These are phyloP conservation scores for Eriosoma lanigerum DNA, from an alignment of 1,140 invertebrate species.

Conservation along the genomic window DNA sequence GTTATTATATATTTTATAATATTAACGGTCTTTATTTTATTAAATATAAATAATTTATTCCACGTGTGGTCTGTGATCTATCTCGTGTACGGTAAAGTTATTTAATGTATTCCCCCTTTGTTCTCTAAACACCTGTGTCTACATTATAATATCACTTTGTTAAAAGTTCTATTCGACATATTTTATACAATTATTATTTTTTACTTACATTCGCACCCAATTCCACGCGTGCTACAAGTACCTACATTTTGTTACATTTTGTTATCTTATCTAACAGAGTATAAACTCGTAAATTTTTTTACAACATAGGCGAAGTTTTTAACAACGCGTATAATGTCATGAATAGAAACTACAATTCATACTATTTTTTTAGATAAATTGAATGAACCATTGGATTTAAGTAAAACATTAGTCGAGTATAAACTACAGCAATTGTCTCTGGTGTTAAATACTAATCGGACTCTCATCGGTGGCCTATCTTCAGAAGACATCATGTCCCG, in stretches of 20 bases:
- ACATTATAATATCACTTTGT: neutral
- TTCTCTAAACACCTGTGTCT: neutral
- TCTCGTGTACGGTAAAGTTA: neutral
- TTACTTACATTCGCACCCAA: neutral
- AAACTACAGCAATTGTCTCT: constrained; percentile 68
- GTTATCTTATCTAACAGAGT: constrained; percentile 35
- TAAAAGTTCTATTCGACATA: neutral
- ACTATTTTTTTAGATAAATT: constrained; percentile 62
- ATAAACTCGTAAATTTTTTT: neutral
- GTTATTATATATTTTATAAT: no score
- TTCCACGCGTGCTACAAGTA: neutral
- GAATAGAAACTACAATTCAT: neutral
- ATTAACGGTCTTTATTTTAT: neutral
- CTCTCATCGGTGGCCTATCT: constrained; percentile 61
- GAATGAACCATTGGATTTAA: constrained; percentile 64
- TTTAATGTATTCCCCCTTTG: neutral
- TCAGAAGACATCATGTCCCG: constrained; percentile 66
- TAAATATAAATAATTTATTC: neutral
- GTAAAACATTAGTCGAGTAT: constrained; percentile 66
- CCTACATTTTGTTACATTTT: neutral
- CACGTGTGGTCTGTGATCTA: no score
- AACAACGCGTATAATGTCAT: neutral
- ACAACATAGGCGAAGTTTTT: neutral
- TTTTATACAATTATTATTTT: neutral
- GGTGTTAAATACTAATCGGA: constrained; percentile 62